Evolutionary conservation across 2,888 invertebrate species (phyloP).

Genomic region (Lottia gigantea): DNA sequence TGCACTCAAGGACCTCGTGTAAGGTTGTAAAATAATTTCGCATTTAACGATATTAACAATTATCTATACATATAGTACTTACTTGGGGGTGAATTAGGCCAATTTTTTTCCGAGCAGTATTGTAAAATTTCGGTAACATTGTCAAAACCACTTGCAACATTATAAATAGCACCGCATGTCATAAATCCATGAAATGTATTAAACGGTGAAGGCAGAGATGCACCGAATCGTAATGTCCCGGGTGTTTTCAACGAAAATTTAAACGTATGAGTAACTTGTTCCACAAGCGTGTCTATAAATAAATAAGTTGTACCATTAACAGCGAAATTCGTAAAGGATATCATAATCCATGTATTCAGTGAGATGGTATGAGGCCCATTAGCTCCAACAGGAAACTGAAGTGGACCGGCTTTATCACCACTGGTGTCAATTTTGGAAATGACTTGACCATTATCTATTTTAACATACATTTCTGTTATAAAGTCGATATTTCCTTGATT

Average conservation of each 20-base stretch:
- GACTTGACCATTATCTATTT: background rate
- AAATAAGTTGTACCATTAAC: background rate
- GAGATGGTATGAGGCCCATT: background rate
- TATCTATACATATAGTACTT: background rate
- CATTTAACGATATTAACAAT: background rate
- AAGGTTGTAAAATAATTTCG: too few relatives aligned
- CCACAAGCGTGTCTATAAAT: background rate
- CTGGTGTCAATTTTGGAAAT: background rate
- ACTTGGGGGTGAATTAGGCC: conserved; percentile 2
- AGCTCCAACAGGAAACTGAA: background rate
- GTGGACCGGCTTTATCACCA: background rate
- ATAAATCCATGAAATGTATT: background rate
- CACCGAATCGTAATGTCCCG: background rate
- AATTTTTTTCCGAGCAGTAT: background rate
- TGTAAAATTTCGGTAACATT: background rate
- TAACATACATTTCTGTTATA: background rate
- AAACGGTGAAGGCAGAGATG: background rate
- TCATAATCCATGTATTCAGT: background rate
- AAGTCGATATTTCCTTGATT: background rate
- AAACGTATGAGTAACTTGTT: background rate
- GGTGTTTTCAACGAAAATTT: background rate
- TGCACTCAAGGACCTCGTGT: too few relatives aligned
- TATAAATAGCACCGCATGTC: background rate
- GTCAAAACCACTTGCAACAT: background rate
- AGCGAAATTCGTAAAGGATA: background rate